Conservation (phyloP, 1,140 invertebrate species). For the Sycophila sp. region DNA sequence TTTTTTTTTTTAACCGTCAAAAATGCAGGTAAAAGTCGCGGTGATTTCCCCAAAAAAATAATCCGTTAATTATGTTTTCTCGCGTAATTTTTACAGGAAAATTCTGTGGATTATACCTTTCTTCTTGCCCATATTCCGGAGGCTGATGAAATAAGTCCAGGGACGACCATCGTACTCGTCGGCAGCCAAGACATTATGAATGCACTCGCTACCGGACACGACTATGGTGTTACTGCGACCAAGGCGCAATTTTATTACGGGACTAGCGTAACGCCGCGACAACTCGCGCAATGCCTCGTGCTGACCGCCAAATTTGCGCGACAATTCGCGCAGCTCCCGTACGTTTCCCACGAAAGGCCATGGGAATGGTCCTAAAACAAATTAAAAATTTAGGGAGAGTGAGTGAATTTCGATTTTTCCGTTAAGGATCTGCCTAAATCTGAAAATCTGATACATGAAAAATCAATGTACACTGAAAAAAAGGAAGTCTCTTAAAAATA, state of each 20-base stretch:
- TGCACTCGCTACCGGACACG: conserved; percentile 69
- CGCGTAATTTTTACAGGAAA: conserved; percentile 3
- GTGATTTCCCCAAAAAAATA: too few species aligned
- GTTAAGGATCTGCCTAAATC: too few species aligned
- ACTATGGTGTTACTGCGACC: conserved; percentile 72
- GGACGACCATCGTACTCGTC: conserved; percentile 79
- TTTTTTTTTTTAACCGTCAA: too few species aligned
- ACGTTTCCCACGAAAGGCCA: conserved; percentile 76
- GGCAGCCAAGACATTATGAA: conserved; percentile 71
- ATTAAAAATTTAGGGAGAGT: too few species aligned
- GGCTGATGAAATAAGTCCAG: conserved; percentile 75
- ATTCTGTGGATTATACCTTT: conserved; percentile 57
- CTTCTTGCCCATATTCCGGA: conserved; percentile 76
- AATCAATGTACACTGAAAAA: too few species aligned
- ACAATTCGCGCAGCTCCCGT: conserved; percentile 67
- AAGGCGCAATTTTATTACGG: conserved; percentile 74
- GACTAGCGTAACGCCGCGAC: conserved; percentile 70
- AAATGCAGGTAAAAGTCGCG: too few species aligned
- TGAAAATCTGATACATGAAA: too few species aligned
- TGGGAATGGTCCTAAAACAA: conserved; percentile 74
- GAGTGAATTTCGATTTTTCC: too few species aligned
- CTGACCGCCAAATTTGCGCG: conserved; percentile 69
- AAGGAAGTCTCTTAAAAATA: too few species aligned
- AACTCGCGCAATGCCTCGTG: conserved; percentile 72
- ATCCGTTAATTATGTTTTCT: neutral